phyloP scores from a whole-genome alignment of 2,113 vertebrate species.

The Prunella fulvescens region DNA sequence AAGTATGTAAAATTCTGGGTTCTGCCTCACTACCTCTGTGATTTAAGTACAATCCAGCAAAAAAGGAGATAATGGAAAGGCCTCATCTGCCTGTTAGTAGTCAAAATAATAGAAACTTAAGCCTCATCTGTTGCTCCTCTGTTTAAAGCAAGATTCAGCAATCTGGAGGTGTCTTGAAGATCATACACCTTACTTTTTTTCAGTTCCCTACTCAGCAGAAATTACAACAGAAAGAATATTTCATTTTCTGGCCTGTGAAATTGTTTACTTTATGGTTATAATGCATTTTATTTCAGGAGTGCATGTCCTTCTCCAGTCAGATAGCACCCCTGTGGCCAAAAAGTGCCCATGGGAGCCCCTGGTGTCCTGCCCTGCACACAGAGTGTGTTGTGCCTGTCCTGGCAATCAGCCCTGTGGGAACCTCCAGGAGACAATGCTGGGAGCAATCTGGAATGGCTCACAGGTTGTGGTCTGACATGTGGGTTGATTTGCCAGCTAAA shows the following conservation, averaged over 20 bases:
- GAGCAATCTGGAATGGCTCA: background rate
- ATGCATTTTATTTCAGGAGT: background rate
- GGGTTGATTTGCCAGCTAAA: background rate
- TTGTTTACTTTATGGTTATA: background rate
- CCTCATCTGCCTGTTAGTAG: constrained; percentile 2
- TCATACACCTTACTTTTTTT: background rate
- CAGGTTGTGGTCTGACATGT: background rate
- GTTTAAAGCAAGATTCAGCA: background rate
- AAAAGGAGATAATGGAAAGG: background rate
- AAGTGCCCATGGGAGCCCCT: background rate
- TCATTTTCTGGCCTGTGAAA: background rate
- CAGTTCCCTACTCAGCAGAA: background rate
- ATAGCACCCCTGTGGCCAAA: background rate
- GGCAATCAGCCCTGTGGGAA: background rate
- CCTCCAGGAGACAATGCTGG: accelerated
- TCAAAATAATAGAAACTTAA: background rate
- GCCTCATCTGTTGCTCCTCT: background rate
- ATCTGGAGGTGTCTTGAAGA: background rate
- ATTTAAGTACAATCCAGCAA: background rate
- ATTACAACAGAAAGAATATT: background rate
- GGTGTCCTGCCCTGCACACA: accelerated
- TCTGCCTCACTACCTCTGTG: background rate
- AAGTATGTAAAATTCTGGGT: background rate
- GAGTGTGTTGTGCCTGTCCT: background rate
- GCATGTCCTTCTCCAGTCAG: background rate